Evolutionary conservation across 1,140 invertebrate genomes (phyloP), one percentile per base, ranked within the genome.

Genomic region (Apis dorsata): DNA sequence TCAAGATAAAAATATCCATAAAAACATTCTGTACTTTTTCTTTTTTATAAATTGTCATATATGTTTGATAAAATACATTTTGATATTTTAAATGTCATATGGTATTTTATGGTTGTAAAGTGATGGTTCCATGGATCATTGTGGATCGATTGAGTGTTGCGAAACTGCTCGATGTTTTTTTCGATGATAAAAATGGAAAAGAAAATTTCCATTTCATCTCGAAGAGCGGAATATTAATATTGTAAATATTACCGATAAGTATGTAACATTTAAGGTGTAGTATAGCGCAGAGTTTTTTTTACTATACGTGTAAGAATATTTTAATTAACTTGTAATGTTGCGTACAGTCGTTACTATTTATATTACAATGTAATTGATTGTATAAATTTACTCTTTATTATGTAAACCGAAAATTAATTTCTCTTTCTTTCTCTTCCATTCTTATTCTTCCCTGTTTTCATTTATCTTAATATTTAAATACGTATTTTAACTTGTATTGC

Each of bases 381-480:
- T 91, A 91, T 89, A 91, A 91, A 91, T 90, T 80, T 85, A 87
- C 55, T 83, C 85, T 90, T 90, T 91, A 91, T 85, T 89, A 91
- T 89, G 80, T 86, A 90, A 89, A 88, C 34, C 49, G 15, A 73
- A 71, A 75, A 82, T 34, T 8, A 55, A 57, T 65, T n/a, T 57
- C 1, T 2, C 24, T 79, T 83, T 9, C n/a, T 51, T 21, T 19
- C 44, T 13, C 34, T 17, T 71, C 2, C 11, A 17, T 28, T n/a
- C 51, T n/a, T 63, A 9, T 5, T 4, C 21, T 66, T 51, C 49
- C 21, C 24, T 21, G 60, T 57, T 24, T 3, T 44, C 17, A 12
- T 73, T 49, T 15, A 70, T 24, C 24, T 70, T 10, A 44, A 44
- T 44, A 44, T n/a, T 63, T 63, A 63, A 24, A 10, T 2, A 28